A percentile compares a stretch with the other conserved stretches of the same genome.
These are phyloP conservation scores for Notothenia rossii DNA, from an alignment of 2,113 vertebrate species.

Conservation along the genomic window DNA sequence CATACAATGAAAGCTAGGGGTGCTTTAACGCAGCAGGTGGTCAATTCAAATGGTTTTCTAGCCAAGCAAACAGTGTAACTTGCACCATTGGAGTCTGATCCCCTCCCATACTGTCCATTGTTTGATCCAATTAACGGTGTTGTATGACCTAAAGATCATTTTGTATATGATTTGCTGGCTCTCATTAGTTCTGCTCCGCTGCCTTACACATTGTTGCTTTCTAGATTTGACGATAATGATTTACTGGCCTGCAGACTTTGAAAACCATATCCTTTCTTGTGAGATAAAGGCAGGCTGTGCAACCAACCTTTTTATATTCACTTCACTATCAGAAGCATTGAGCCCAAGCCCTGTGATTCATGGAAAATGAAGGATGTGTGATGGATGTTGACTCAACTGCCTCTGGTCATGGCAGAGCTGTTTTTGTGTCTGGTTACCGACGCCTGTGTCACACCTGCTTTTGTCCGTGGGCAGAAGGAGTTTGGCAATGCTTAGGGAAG, in stretches of 20 bases:
- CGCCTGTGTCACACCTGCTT: background rate
- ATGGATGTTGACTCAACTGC: background rate
- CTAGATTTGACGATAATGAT: conserved; percentile 4
- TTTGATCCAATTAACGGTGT: background rate
- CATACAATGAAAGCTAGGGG: background rate
- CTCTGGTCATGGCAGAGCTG: background rate
- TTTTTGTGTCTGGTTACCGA: background rate
- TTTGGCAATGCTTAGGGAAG: background rate
- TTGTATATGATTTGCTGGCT: conserved; percentile 28
- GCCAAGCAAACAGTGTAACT: background rate
- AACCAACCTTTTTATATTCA: background rate
- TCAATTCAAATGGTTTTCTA: background rate
- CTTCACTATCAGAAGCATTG: background rate
- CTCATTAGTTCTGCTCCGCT: conserved; percentile 36
- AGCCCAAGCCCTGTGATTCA: background rate
- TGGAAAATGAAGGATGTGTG: background rate
- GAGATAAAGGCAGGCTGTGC: background rate
- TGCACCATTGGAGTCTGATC: fast-evolving
- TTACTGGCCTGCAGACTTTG: background rate
- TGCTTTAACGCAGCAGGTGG: conserved; percentile 28
- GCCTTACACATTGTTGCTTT: background rate
- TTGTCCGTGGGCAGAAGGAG: background rate
- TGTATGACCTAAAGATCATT: too few species aligned
- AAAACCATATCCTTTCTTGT: background rate
- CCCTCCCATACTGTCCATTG: background rate